Evolutionary conservation across 1,140 invertebrate species (phyloP), one percentile per base, ranked within the genome.

Genomic region (Neodiprion virginianus): DNA sequence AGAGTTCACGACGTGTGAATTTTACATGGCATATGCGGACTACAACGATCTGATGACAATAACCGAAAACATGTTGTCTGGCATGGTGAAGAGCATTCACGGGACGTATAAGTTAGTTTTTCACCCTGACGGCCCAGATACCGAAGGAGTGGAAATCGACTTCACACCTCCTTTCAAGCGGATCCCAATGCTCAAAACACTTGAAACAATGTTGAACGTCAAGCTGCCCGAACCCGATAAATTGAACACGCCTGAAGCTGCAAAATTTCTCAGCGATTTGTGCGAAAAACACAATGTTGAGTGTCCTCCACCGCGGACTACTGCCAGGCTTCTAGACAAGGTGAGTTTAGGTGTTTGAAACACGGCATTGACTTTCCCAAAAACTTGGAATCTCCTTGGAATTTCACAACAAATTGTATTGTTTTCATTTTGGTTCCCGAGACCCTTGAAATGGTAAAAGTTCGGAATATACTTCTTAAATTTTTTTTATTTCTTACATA

Each of bases 1-100:
- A 1, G 98, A 99, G 89, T 99, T 99, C 83, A 99, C 98, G 5
- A 98, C 97, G 12, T 99, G 97, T 87, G 98, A 99, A 90, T 99
- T 99, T 88, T 99, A 99, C 88, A 99, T 99, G 97, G 98, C 98
- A 0, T 99, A 99, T 90, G 98, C 98, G 23, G 98, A 99, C 89
- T 99, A 99, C 82, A 93, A 98, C 86, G 98, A 99, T 89, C 81
- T 99, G 3, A 99, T 99, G 88, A 86, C 90, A 49, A 93, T 99
- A 7, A 99, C 98, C 3, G 98, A 99, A 89, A 91, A 93, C 69
- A 90, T 99, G 88, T 61, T 99, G 8, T 97, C 98, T 67, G 95
- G 96, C 85, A 94, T 94, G 92, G 93, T 94, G 0, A 92, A 93
- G 82, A 90, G 88, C 79, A 94, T 94, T 79, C 91, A 93, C 83